A percentile compares a stretch with the other conserved stretches of the same genome.
Conservation (phyloP, 2,113 vertebrate species). For the Dipodomys stephensi region DNA sequence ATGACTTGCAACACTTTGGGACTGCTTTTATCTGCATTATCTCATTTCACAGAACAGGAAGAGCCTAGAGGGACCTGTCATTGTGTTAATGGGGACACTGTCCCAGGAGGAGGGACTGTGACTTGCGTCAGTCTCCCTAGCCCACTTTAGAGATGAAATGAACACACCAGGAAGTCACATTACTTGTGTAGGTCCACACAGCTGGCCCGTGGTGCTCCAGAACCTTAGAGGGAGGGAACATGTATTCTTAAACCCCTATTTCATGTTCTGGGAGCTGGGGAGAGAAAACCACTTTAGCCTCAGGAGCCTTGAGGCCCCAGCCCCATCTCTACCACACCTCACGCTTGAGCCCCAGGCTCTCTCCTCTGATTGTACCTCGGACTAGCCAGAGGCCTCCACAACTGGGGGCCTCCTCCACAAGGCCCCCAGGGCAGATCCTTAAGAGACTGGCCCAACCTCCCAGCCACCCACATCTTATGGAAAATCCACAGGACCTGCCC, state of each 20-base stretch:
- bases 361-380: not conserved
- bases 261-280: not conserved
- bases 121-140: not conserved
- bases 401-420: not conserved
- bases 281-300: not conserved
- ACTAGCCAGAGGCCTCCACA: not conserved
- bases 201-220: not conserved
- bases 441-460: not conserved
- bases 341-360: not conserved
- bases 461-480: not conserved
- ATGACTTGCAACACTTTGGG: rapidly evolving
- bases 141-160: not conserved
- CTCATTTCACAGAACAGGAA: not conserved
- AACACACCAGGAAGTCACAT: not conserved
- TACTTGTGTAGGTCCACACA: not conserved
- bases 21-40: not conserved
- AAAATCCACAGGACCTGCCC: not conserved
- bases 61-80: not conserved
- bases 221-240: not conserved
- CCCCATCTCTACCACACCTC: not conserved
- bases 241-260: not conserved
- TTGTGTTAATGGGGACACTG: constrained; percentile 11
- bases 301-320: not conserved
- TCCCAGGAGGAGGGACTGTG: not conserved
- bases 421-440: not conserved